Evolutionary conservation across 2,888 invertebrate species (phyloP).

Genomic region (Nomada ruficornis): DNA sequence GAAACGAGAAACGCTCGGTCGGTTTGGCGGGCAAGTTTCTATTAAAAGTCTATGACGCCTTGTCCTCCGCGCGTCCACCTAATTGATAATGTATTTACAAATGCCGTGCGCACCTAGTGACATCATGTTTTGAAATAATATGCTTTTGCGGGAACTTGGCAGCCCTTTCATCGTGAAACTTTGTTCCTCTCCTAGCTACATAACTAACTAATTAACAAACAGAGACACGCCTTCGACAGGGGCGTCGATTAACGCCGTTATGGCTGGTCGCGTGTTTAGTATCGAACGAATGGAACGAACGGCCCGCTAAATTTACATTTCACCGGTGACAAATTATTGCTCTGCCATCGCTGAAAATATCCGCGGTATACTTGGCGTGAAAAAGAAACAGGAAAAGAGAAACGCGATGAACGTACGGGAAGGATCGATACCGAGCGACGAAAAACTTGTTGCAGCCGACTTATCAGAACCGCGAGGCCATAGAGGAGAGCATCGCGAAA

Average conservation of each 20-base stretch:
- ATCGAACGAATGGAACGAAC: background rate
- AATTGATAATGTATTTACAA: constrained; percentile 67
- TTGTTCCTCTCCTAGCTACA: background rate
- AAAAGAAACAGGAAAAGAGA: background rate
- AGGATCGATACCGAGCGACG: background rate
- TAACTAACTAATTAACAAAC: too few species aligned
- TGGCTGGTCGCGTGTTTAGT: too few species aligned
- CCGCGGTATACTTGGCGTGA: too few species aligned
- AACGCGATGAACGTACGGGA: background rate
- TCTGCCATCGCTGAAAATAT: background rate
- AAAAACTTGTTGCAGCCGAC: constrained; percentile 86
- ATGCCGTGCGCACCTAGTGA: constrained; percentile 55
- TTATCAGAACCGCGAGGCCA: constrained; percentile 87
- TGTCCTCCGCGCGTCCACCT: constrained; percentile 54
- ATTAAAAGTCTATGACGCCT: constrained; percentile 64
- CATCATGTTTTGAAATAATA: constrained; percentile 74
- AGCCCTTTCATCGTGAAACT: background rate
- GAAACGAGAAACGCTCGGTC: constrained; percentile 36
- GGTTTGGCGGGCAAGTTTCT: constrained; percentile 44
- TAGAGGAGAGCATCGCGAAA: constrained; percentile 85
- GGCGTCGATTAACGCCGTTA: background rate
- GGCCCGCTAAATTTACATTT: constrained; percentile 11
- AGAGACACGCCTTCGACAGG: background rate
- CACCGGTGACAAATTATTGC: background rate
- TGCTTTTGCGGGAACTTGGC: constrained; percentile 61